Base-by-base conservation (phyloP, 1,140 invertebrate species). In the Lordiphosa mommai region DNA sequence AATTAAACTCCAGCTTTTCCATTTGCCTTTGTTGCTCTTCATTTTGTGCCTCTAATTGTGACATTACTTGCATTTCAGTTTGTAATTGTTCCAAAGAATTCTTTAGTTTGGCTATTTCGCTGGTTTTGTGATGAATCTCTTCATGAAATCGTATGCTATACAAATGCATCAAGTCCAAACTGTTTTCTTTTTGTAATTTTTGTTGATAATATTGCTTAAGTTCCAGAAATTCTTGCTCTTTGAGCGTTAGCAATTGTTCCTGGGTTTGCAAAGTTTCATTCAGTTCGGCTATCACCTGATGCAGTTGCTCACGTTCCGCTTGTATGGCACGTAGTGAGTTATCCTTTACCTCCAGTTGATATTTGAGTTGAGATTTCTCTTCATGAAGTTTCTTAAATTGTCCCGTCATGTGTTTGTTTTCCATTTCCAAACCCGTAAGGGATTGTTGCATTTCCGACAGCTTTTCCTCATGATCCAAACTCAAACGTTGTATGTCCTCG, bases 391-490 rank as follows among this genome's bases (percentile, higher is more conserved):
- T 61, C 33, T 68, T 72, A 23, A 74, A 88, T 37, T 73, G 69
- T 0, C 65, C 69, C 1, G 79, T 88, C 48, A 88, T 71, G 16
- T 61, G 60, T n/a, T 80, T 85, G 47, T 88, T 88, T 13, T 88
- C 86, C 16, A 82, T 47, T 14, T 88, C 86, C 9, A 88, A 34
- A 0, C 68, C 64, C 4, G 70, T 77, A 10, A 87, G 10, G 6
- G 50, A 59, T 12, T 56, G 49, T 40, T 88, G 79, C 33, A 88
- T 8, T 17, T 88, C 40, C 20, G 67, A 44, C 0, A 85, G 46
- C 32, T 77, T 87, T 4, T 61, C 68, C 16, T 88, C 79, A 33
- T 72, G 67, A 14, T 88, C 84, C 3, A 76, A 38, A n/a, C 71
- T 74, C 17, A 87, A 12, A 3, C 53, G 46, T 23, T 82, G 64